A percentile compares a stretch with the other conserved stretches of the same genome.
Conservation (phyloP, 2,888 invertebrate genomes). For the Odontocolon sp. region DNA sequence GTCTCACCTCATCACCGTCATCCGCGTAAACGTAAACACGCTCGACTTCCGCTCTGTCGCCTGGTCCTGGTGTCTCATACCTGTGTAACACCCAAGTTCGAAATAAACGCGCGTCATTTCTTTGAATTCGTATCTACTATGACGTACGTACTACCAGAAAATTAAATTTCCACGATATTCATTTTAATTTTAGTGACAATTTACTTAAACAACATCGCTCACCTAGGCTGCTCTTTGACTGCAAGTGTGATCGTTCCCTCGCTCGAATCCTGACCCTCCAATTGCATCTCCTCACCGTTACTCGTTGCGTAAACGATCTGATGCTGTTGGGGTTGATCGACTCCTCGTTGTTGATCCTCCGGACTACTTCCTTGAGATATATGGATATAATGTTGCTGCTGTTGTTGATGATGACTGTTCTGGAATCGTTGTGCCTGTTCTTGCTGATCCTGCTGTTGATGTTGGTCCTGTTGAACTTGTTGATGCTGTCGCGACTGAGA, state of each 20-base stretch:
- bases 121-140: not conserved
- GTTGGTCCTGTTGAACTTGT: slow-evolving; percentile 76
- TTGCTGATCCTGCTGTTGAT: slow-evolving; percentile 77
- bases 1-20: slow-evolving; percentile 67
- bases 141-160: not conserved
- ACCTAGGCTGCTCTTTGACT: slow-evolving; percentile 79
- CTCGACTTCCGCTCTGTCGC: slow-evolving; percentile 73
- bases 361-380: slow-evolving; percentile 71
- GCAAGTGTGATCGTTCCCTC: slow-evolving; percentile 80
- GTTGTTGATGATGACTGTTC: slow-evolving; percentile 56
- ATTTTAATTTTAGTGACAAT: not conserved
- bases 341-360: slow-evolving; percentile 63
- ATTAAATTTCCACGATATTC: not conserved
- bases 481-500: slow-evolving; percentile 77
- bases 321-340: slow-evolving; percentile 68
- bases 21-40: slow-evolving; percentile 73
- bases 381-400: slow-evolving; percentile 69
- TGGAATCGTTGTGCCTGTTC: slow-evolving; percentile 55
- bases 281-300: slow-evolving; percentile 71
- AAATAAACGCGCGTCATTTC: slow-evolving; percentile 34
- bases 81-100: slow-evolving; percentile 59
- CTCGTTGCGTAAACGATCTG: slow-evolving; percentile 73
- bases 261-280: slow-evolving; percentile 67
- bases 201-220: slow-evolving; percentile 54
- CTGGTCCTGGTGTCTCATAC: slow-evolving; percentile 72